Evolutionary conservation across 2,113 vertebrate genomes (phyloP).

Genomic region (Aix galericulata): DNA sequence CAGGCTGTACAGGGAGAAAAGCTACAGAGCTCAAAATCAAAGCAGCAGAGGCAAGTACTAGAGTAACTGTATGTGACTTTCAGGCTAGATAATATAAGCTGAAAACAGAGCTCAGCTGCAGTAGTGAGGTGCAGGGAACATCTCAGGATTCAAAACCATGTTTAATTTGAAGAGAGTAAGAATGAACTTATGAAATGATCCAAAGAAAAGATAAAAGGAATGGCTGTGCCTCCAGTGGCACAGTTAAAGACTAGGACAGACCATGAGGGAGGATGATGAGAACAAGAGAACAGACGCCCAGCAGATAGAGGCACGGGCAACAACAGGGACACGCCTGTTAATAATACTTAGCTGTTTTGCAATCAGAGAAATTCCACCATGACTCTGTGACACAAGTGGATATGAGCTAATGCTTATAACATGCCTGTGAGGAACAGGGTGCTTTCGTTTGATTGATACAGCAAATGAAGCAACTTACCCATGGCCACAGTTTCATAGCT

Average conservation of each 20-base stretch:
- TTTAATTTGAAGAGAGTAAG: background rate
- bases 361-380: background rate
- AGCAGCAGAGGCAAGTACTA: background rate
- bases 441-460: background rate
- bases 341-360: background rate
- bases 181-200: background rate
- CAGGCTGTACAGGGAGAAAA: background rate
- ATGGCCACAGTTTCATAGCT: background rate
- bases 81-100: background rate
- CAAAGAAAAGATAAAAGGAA: background rate
- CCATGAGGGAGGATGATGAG: background rate
- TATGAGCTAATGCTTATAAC: background rate
- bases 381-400: background rate
- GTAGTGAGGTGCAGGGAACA: background rate
- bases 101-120: background rate
- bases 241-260: background rate
- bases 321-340: background rate
- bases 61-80: background rate
- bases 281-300: background rate
- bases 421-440: background rate
- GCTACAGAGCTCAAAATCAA: background rate
- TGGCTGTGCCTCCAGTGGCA: background rate
- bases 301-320: background rate
- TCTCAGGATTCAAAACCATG: background rate
- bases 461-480: background rate